phyloP scores from a whole-genome alignment of 2,113 vertebrate genomes.

The Callithrix jacchus region DNA sequence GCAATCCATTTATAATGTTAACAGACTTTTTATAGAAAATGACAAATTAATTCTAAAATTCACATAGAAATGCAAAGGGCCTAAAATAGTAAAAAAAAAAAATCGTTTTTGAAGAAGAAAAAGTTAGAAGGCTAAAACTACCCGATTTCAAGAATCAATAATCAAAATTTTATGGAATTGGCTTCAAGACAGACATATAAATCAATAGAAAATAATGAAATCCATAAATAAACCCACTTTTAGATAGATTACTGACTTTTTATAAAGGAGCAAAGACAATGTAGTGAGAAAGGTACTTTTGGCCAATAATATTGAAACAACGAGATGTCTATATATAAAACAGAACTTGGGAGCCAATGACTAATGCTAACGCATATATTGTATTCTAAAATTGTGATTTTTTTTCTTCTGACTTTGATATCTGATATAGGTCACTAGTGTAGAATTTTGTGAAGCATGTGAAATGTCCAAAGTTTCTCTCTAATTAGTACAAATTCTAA shows the following conservation, averaged over 20 bases:
- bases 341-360: background rate
- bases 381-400: background rate
- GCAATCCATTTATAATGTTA: background rate
- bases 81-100: background rate
- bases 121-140: background rate
- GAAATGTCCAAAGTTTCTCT: background rate
- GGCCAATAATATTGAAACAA: background rate
- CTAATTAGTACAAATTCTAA: background rate
- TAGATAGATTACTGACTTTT: background rate
- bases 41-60: slow-evolving; percentile 6
- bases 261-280: background rate
- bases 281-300: background rate
- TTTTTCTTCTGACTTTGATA: background rate
- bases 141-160: background rate
- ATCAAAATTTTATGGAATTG: background rate
- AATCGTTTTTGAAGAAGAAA: background rate
- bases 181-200: background rate
- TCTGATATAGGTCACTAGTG: background rate
- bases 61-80: background rate
- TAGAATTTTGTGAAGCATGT: background rate
- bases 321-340: background rate
- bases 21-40: background rate
- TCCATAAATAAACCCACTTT: background rate
- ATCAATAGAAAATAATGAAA: background rate
- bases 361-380: background rate